Base-by-base conservation (phyloP, 2,888 invertebrate species). In the Hyposoter didymator region DNA sequence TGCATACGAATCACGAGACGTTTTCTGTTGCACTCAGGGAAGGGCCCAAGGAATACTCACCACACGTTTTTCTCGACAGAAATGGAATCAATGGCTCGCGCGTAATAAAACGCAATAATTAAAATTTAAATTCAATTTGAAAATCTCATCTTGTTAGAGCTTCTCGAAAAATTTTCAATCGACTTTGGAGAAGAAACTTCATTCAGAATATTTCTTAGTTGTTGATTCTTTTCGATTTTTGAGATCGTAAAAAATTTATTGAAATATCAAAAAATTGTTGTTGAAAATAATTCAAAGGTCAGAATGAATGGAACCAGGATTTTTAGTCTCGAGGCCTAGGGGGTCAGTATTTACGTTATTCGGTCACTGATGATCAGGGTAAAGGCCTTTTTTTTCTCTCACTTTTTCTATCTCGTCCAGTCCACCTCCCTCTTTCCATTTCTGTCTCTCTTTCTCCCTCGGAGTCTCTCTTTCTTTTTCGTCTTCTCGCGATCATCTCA, bases 331-430 rank as follows among this genome's bases (percentile, higher is more conserved):
- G 55, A 64, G 62, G 64, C 59, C 76, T 12, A 45, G 55, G 73
- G 78, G 70, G 62, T 79, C 59, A 43, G 32, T 82, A 73, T 62
- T 85, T 76, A 59, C 85, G 83, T 85, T 80, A 85, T 82, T 82
- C 78, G 87, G 82, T 88, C 84, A 81, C 66, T 78, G 84, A 84
- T 84, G 82, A 84, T 84, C 88, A 84, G 80, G 78, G 78, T 84
- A 82, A 86, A 82, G 87, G 86, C 45, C 74, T 82, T 59, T 55
- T 45, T 43, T 43, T 59, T 72, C 59, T 74, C 70, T 84, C 82
- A 59, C 82, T 69, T 70, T 75, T 64, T 75, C 64, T 49, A 43
- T 70, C 32, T 43, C 55, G 8, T 10, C 28, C 28, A n/a, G n/a
- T 69, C 47, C 7, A 47, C 10, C 19, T n/a, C 32, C 45, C 10